Conservation (phyloP, 1,140 invertebrate species). For the Macrotrachela quadricornifera region DNA sequence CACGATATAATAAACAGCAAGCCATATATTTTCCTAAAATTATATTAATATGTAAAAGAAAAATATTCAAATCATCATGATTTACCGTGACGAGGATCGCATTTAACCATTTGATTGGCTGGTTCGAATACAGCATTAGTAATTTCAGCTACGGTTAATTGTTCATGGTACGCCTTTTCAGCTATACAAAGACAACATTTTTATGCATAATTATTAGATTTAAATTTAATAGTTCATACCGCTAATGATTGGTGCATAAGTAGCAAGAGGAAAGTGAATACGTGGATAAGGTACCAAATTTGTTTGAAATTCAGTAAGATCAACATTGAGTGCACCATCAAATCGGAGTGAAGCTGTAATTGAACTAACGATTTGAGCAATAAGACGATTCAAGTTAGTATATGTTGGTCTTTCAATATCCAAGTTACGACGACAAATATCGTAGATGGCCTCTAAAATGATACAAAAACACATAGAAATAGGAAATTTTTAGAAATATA, state of each 20-base stretch:
- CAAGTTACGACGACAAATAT: constrained; percentile 47
- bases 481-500: no score
- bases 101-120: constrained; percentile 46
- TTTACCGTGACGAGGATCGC: constrained; percentile 37
- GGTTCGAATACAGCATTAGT: constrained; percentile 41
- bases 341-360: constrained; percentile 45
- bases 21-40: constrained; percentile 53
- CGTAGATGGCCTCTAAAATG: constrained; percentile 50
- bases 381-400: constrained; percentile 54
- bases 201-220: no score
- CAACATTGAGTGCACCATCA: constrained; percentile 59
- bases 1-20: constrained; percentile 22
- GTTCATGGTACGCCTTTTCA: constrained; percentile 28
- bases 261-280: constrained; percentile 27
- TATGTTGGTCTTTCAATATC: constrained; percentile 53
- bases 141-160: constrained; percentile 33
- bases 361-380: constrained; percentile 44
- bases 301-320: constrained; percentile 59
- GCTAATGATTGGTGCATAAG: constrained; percentile 26
- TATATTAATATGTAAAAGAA: no score
- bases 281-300: constrained; percentile 30
- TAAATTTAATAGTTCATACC: neutral
- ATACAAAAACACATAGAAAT: no score
- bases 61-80: no score
- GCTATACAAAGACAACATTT: neutral